Percentiles rank a stretch among this genome's conserved stretches.
phyloP scores from a whole-genome alignment of 2,113 vertebrate species.

The Cyanoliseus patagonus region DNA sequence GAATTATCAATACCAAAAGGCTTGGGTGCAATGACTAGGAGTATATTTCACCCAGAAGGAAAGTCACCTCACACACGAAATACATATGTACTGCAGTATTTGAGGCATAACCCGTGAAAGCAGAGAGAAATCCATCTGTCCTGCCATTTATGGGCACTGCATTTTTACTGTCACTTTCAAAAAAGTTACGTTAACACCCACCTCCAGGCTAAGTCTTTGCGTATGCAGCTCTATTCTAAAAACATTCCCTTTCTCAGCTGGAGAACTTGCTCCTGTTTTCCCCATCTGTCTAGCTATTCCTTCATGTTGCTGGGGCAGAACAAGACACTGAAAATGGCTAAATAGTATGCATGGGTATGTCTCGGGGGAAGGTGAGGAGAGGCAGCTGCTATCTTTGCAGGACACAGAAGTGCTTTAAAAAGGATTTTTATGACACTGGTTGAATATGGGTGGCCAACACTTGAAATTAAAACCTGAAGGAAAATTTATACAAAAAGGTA shows the following conservation, averaged over 20 bases:
- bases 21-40: background rate
- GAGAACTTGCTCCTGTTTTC: background rate
- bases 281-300: background rate
- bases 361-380: background rate
- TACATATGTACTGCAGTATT: background rate
- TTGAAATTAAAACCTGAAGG: background rate
- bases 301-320: background rate
- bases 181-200: conserved; percentile 50
- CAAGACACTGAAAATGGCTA: background rate
- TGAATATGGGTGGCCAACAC: background rate
- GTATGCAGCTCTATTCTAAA: conserved; percentile 34
- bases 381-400: background rate
- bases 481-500: background rate
- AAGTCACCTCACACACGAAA: background rate
- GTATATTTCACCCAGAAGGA: background rate
- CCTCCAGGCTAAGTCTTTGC: conserved; percentile 29
- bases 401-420: background rate
- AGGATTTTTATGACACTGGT: background rate
- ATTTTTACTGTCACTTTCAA: conserved; percentile 40
- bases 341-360: background rate
- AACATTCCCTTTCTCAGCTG: conserved; percentile 31
- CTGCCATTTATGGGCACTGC: background rate
- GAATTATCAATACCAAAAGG: background rate
- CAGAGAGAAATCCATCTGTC: conserved; percentile 36
- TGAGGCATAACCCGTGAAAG: conserved; percentile 8